Evolutionary conservation across 2,888 invertebrate genomes (phyloP), one percentile per base, ranked within the genome.

Genomic region (Noctuana brunneofusca): DNA sequence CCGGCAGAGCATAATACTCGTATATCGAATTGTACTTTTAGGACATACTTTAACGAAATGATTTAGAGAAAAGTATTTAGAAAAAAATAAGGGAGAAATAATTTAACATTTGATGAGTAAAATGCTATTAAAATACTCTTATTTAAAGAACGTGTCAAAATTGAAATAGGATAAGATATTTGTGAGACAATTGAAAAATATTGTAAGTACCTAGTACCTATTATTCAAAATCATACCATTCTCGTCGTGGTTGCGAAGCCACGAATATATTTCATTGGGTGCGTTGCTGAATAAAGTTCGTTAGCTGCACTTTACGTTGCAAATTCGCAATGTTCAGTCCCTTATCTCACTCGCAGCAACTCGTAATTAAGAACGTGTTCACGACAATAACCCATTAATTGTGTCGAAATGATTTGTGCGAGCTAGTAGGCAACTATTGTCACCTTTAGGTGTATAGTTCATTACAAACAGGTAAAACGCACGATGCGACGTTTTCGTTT

Each of bases 301-400:
- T 63, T 63, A 63, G 62, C 27, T 48, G 49, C 62, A 63, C 41
- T 56, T 54, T 63, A 50, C 62, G 50, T 55, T 49, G 62, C 55
- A 62, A 58, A 60, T 49, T 58, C 43, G 55, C 55, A 38, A 49
- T 62, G 62, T 62, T 56, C 62, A 56, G 27, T 43, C 50, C 43
- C 70, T 69, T 71, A 71, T 75, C 75, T 74, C 69, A 76, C 72
- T 76, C 72, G 74, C 74, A 71, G 75, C 63, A 74, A 75, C 71
- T 69, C 72, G 77, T 81, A 84, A 86, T 86, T 86, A 86, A 84
- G 75, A 76, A 71, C 80, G 71, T 78, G 73, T 75, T 73, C 69
- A 72, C 74, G 80, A 83, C 85, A 84, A 82, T 84, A 78, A 75
- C 77, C 80, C 78, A 86, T 84, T 86, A 81, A 79, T 79, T 82